Base-by-base conservation (phyloP, 2,888 invertebrate genomes). In the Aradus depressus region DNA sequence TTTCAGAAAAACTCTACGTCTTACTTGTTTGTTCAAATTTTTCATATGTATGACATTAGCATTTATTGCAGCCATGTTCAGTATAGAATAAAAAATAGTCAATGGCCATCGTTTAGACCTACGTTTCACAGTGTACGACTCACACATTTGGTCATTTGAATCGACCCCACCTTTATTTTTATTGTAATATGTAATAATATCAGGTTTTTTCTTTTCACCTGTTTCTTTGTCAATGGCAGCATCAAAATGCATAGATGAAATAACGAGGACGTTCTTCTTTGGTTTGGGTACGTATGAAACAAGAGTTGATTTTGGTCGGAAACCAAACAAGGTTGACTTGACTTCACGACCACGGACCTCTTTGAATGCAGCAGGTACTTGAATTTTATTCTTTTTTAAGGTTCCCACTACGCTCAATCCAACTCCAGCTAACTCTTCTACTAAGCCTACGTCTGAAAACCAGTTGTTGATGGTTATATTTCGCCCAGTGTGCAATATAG, bases 401-500 rank as follows among this genome's bases (percentile, higher is more conserved):
- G 45, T 45, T 8, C 45, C 45, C 4, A 45, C 45, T 3, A 34
- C 19, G n/a, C 45, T 45, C 31, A 45, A 12, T 16, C 21, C 31
- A 14, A 34, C 35, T 35, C 25, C 38, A 4, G 22, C 25, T 35
- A 50, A 28, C 44, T 55, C 45, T 22, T 59, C 53, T 39, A 57
- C 59, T 47, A 62, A 38, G 42, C 60, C 55, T 16, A 63, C 57
- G 5, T 61, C 61, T 23, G 59, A 53, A 57, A 62, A 63, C 61
- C 63, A 64, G 54, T 63, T 63, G 39, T 63, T 61, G 18, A 59
- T 58, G 16, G 60, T 64, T 12, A 62, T 55, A 52, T 63, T 63
- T 25, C 60, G 55, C 39, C 63, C 60, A 8, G 60, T 62, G 25
- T 60, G 56, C 50, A 55, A 49, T 50, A 64, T 43, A 37, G 60